phyloP scores from a whole-genome alignment of 2,113 vertebrate genomes.

The Esox niger region DNA sequence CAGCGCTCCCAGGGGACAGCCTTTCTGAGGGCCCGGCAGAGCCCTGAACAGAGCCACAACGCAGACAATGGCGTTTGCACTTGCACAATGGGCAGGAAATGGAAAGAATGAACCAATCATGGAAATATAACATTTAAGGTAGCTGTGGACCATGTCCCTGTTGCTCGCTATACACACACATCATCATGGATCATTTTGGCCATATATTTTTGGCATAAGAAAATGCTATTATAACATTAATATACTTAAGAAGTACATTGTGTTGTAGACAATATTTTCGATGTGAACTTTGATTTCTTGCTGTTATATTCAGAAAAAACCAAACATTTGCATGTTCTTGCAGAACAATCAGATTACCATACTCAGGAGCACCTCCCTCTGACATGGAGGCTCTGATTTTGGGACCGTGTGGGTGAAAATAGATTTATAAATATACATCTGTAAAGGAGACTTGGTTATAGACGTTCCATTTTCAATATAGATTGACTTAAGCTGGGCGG shows the following conservation, averaged over 20 bases:
- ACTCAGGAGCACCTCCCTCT: neutral
- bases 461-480: neutral
- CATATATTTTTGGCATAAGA: constrained; percentile 38
- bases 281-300: constrained; percentile 34
- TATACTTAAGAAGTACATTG: constrained; percentile 50
- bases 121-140: constrained; percentile 75
- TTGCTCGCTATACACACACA: constrained; percentile 43
- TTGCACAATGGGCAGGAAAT: constrained; percentile 76
- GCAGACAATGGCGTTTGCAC: constrained; percentile 70
- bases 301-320: constrained; percentile 45
- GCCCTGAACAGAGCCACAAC: constrained; percentile 31
- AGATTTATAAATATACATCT: neutral
- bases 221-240: constrained; percentile 55
- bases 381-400: neutral
- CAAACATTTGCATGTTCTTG: constrained; percentile 25
- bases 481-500: neutral
- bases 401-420: neutral
- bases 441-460: neutral
- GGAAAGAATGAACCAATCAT: constrained; percentile 73
- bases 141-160: constrained; percentile 23
- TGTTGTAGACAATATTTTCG: constrained; percentile 48
- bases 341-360: constrained; percentile 34
- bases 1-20: constrained; percentile 70
- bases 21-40: constrained; percentile 64
- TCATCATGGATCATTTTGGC: constrained; percentile 56